Evolutionary conservation across 2,113 vertebrate genomes (phyloP).

Genomic region (Gadus chalcogrammus): DNA sequence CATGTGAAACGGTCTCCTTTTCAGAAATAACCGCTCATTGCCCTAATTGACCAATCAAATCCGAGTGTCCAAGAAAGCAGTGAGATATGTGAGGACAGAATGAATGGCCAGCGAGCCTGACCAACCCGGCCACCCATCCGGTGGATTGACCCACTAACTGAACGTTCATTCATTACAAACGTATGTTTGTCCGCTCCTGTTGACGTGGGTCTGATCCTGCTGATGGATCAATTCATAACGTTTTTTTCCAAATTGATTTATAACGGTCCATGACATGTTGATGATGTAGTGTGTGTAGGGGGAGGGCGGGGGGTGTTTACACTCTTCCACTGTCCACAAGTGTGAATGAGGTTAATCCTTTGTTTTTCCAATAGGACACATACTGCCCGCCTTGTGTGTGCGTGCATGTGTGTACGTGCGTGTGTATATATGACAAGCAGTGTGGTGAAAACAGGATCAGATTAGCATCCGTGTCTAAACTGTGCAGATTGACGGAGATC

Average conservation of each 20-base stretch:
- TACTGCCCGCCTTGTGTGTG: constrained; percentile 41
- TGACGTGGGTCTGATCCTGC: constrained; percentile 17
- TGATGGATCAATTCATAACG: neutral
- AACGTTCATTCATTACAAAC: constrained; percentile 54
- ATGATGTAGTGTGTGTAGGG: constrained; percentile 10
- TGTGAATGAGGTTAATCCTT: constrained; percentile 39
- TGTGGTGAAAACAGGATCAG: constrained; percentile 70
- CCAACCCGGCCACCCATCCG: constrained; percentile 12
- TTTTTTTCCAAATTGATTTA: constrained; percentile 2
- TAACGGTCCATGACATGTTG: neutral
- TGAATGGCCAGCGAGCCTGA: too few species aligned
- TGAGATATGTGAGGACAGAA: too few species aligned
- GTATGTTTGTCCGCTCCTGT: constrained; percentile 50
- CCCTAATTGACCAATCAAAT: too few species aligned
- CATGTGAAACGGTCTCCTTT: too few species aligned
- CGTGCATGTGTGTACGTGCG: constrained; percentile 36
- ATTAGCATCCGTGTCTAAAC: constrained; percentile 64
- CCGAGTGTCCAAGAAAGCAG: too few species aligned
- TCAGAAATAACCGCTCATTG: too few species aligned
- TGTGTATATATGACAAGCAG: constrained; percentile 27
- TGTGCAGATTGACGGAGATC: constrained; percentile 65
- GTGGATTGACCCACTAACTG: constrained; percentile 38
- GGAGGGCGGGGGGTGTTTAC: neutral
- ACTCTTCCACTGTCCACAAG: neutral
- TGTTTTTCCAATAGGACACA: constrained; percentile 62